Evolutionary conservation across 2,797 vertebrate species (phyloP), one percentile per base, ranked within the genome.

Genomic region (Chrosomus eos): DNA sequence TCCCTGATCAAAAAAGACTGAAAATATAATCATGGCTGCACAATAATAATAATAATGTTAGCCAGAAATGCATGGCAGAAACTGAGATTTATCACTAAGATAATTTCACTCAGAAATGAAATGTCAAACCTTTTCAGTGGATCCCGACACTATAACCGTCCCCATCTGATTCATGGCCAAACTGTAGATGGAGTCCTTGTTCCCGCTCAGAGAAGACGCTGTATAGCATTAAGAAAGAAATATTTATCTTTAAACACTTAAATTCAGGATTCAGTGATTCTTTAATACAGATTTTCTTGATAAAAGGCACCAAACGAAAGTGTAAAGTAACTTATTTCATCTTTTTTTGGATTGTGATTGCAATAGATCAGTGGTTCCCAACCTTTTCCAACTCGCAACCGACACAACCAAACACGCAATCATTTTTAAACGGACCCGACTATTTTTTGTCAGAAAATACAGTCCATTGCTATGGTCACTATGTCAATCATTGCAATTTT

Each of bases 151-250:
- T 87, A 97, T 97, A 90, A 97, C 95, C 88, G 96, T 97, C 90
- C 96, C 96, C 95, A 97, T 97, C 58, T 97, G 96, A 93, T 97
- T 97, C 96, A 97, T 97, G 80, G 96, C 96, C 90, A 97, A 94
- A 90, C 96, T 97, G 90, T 97, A 97, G 93, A 97, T 97, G 60
- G 96, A 97, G 89, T 97, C 96, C 91, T 97, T 97, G 94, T 97
- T 97, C 84, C 96, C 96, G 90, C 96, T 97, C 87, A 97, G 93
- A 90, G 96, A 97, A 80, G 96, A 97, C 88, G 96, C 96, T 97
- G 89, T 28, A 51, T 23, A 28, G 58, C 3, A 64, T 45, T 3
- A 78, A n/a, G 21, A 67, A 80, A 7, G n/a, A 64, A 45, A 74
- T 2, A 19, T 43, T 19, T 10, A 28, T 16, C 21, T 21, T 75